Base-by-base conservation (phyloP, 2,113 vertebrate genomes). In the Eleginops maclovinus region DNA sequence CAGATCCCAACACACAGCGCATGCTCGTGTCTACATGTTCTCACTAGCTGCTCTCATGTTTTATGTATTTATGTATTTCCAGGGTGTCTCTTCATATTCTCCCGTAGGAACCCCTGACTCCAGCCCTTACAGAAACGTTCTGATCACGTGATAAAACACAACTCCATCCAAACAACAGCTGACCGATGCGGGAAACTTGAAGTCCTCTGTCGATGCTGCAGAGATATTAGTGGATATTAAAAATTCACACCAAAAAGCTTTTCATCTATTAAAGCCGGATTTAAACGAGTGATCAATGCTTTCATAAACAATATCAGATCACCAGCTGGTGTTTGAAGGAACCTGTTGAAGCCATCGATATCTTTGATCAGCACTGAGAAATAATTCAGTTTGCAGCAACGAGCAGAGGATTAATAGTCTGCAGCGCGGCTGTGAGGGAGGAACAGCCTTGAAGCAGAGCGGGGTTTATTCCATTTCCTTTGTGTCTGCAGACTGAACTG, bases 51-150 rank as follows among this genome's bases (percentile, higher is more conserved):
- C 66, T 40, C 21, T 40, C 47, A 72, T 71, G 59, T 40, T 65
- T 69, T 70, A 59, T 74, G 44, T 15, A 43, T 72, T 60, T 47
- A 66, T 65, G 46, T 8, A 41, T 69, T 41, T 54, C 4, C 41
- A 53, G 31, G 40, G 36, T 1, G 41, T 10, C 21, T 40, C 24
- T 31, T 31, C 8, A 36, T 36, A 36, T 36, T 36, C 31, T 36
- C 31, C 6, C 5, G 31, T 8, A 19, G 50, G 40, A 44, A 36
- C 31, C 36, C 3, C 19, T 17, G 4, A 2, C 36, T 17, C 19
- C 4, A 22, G 41, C 17, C 44, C 11, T 8, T n/a, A 8, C 8
- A n/a, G 12, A 19, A 4, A 17, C 49, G 12, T 11, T 12, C 19
- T 44, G 12, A 21, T 28, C 40, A 17, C 65, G 8, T 7, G 4